Percentiles rank a stretch among this genome's conserved stretches.
Conservation (phyloP, 2,113 vertebrate species). For the Poecile atricapillus region DNA sequence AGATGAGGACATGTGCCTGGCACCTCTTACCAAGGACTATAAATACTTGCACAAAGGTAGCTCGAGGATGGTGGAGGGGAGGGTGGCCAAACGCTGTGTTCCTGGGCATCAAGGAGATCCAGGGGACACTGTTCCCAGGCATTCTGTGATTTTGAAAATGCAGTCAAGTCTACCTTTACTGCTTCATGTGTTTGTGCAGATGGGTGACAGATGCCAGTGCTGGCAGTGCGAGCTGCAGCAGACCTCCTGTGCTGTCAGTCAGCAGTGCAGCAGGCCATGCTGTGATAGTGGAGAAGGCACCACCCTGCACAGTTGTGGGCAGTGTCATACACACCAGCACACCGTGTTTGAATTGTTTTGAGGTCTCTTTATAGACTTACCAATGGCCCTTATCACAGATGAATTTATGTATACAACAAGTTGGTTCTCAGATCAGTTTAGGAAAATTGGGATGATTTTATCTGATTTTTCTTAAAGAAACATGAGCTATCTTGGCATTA, state of each 20-base stretch:
- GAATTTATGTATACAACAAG: background rate
- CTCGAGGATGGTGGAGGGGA: background rate
- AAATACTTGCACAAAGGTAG: conserved; percentile 79
- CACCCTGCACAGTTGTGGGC: background rate
- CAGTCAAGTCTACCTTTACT: fast-evolving
- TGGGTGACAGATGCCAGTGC: background rate
- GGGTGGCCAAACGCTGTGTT: fast-evolving
- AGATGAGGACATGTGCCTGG: conserved; percentile 82
- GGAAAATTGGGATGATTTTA: background rate
- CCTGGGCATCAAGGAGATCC: background rate
- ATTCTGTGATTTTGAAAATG: background rate
- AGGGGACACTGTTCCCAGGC: fast-evolving
- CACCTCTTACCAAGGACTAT: conserved; percentile 71
- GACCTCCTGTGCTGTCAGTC: background rate
- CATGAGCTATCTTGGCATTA: background rate
- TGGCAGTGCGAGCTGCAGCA: background rate
- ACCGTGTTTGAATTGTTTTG: background rate
- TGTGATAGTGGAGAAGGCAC: fast-evolving
- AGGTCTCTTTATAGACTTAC: background rate
- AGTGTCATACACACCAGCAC: background rate
- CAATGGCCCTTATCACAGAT: background rate
- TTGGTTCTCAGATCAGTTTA: background rate
- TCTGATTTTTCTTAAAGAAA: background rate
- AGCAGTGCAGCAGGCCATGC: background rate
- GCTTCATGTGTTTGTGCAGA: no score